Base-by-base conservation (phyloP, 2,888 invertebrate species). In the Lepidonotus clava region DNA sequence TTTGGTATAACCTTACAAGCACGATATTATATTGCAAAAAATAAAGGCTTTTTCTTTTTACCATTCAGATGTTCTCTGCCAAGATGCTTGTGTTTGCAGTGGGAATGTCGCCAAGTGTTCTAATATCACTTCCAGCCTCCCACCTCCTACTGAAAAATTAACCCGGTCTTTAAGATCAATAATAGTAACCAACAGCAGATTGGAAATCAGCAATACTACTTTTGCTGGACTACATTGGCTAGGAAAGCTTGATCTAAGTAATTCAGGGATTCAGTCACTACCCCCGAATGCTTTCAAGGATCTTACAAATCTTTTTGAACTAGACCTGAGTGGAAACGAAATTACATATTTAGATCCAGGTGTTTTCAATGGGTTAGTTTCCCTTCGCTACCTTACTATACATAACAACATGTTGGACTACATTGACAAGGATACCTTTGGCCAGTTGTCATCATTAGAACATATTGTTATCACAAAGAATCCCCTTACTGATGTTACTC, bases 281-380 rank as follows among this genome's bases (percentile, higher is more conserved):
- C 83, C 67, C 6, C 6, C 4, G 6, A 24, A 34, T 5, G 41
- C 24, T n/a, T 85, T 87, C 40, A 28, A 56, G 24, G 86, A 83
- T 67, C 38, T 86, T 4, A 32, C 56, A 8, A 87, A 85, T 38
- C 46, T 86, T 4, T 66, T 71, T 61, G 83, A 87, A 34, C 56
- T 88, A 1, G 71, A 88, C 38, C 76, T 88, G 0, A 86, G 85
- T 41, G 34, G 28, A 6, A 88, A 88, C 71, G 18, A 53, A 24
- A 40, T 88, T 5, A 61, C 18, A 5, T 67, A 8, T 11, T 28
- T 88, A n/a, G 40, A 40, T 18, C 56, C 38, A 28, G 67, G 38
- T 2, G 83, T 88, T 1, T 87, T 87, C 51, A 24, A 51, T 41
- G 87, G 85, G 14, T 41, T 88, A 6, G 56, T 67, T 0, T 86